Conservation (phyloP, 2,797 vertebrate genomes). For the Enteromius anoplus region DNA sequence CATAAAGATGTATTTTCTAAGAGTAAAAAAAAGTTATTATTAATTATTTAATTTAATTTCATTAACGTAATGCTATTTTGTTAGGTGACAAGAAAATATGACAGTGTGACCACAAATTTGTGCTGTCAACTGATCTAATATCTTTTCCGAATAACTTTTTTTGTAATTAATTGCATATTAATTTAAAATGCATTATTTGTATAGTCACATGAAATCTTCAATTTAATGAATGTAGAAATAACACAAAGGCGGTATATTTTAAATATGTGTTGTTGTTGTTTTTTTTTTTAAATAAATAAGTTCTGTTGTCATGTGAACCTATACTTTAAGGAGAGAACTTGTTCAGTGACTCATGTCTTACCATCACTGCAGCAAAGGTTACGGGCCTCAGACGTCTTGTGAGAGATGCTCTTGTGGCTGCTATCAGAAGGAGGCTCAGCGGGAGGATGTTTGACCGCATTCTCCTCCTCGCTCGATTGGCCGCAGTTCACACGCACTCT, state of each 20-base stretch:
- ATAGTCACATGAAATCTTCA: neutral
- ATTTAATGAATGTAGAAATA: neutral
- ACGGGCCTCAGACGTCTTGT: conserved; percentile 47
- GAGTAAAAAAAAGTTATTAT: too few relatives aligned
- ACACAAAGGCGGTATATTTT: neutral
- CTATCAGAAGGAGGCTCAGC: conserved; percentile 58
- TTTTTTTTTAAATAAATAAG: too few relatives aligned
- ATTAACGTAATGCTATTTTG: neutral
- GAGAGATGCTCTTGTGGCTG: conserved; percentile 32
- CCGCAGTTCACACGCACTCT: conserved; percentile 63
- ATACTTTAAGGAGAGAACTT: neutral
- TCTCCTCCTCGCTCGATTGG: conserved; percentile 54
- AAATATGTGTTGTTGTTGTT: neutral
- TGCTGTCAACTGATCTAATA: neutral
- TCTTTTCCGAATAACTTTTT: neutral
- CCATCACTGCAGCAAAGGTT: conserved; percentile 70
- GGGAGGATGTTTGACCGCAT: conserved; percentile 57
- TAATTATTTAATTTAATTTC: neutral
- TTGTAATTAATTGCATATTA: neutral
- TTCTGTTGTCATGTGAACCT: neutral
- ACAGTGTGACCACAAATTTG: neutral
- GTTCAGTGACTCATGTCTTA: conserved; percentile 49
- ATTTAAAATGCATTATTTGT: neutral
- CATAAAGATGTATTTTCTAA: too few relatives aligned
- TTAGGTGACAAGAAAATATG: neutral